Evolutionary conservation across 2,797 vertebrate species (phyloP), one percentile per base, ranked within the genome.

Genomic region (Pristis pectinata): DNA sequence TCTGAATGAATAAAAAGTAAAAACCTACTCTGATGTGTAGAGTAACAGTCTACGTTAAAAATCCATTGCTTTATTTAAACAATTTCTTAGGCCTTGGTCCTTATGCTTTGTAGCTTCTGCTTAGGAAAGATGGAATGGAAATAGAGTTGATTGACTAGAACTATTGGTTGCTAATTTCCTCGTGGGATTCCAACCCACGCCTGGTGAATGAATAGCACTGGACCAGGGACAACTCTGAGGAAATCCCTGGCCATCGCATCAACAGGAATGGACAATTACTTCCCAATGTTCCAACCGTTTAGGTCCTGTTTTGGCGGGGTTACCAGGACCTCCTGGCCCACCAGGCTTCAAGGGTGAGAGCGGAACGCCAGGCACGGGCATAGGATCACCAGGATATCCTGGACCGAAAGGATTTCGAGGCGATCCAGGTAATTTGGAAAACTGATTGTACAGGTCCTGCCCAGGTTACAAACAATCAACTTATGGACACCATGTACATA

Each of bases 281-380:
- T 49, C 70, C 17, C 67, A 24, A 56, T 56, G 44, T n/a, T 94
- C 67, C 94, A 56, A 93, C n/a, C 95, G 0, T 95, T 44, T 96
- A 99, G 99, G 99, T 95, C 95, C 94, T 6, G 97, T 94, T 95
- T 96, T 95, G 94, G 96, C 95, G 0, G 98, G 98, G 95, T 96
- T 95, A 1, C 96, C 97, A 44, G 99, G 98, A 59, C 44, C 95
- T 37, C 97, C 97, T 8, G 99, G 98, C 95, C 61, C 96, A 80
- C 97, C 97, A 85, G 99, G 99, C 9, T 91, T 95, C 2, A 99
- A 99, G 96, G 99, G 99, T 87, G 98, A 98, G 96, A 97, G 96
- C 95, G 99, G 98, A 0, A 94, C 96, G 92, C 96, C 97, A 10
- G 98, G 98, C 95, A 95, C 95, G 95, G 94, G 3, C 0, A 95